Conservation (phyloP, 2,888 invertebrate genomes). For the Acleris emargana region DNA sequence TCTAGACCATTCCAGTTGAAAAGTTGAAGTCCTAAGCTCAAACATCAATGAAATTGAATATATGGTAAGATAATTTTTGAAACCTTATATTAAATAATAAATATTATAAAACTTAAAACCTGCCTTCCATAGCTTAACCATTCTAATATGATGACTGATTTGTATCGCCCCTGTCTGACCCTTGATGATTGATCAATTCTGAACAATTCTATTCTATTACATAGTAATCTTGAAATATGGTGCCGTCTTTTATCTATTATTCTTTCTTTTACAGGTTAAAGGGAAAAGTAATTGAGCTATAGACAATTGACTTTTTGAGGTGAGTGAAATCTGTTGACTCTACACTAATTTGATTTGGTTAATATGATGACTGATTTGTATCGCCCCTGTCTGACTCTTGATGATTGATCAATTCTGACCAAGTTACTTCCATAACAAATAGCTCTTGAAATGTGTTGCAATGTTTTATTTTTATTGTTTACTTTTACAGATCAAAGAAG, state of each 20-base stretch:
- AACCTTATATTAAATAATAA: constrained; percentile 4
- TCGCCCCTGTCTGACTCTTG: constrained; percentile 51
- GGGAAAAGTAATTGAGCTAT: no score
- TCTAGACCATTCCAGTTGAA: not conserved
- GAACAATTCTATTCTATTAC: constrained; percentile 33
- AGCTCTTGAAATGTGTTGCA: not conserved
- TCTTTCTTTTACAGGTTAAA: no score
- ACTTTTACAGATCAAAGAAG: not conserved
- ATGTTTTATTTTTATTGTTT: not conserved
- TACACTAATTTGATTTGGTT: no score
- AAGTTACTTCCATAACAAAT: no score
- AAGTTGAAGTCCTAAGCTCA: not conserved
- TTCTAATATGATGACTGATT: constrained; percentile 44
- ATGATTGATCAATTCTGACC: constrained; percentile 46
- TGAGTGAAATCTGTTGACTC: no score
- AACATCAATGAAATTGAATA: not conserved
- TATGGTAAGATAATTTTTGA: not conserved
- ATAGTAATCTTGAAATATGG: no score
- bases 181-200: constrained; percentile 58
- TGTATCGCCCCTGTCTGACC: constrained; percentile 60
- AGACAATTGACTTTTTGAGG: no score
- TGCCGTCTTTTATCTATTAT: no score
- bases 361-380: constrained; percentile 34
- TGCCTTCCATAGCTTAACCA: no score
- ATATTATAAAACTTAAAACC: no score